These are phyloP conservation scores for Torymus aiolomorphi DNA, from an alignment of 2,888 invertebrate species.

Conservation along the genomic window DNA sequence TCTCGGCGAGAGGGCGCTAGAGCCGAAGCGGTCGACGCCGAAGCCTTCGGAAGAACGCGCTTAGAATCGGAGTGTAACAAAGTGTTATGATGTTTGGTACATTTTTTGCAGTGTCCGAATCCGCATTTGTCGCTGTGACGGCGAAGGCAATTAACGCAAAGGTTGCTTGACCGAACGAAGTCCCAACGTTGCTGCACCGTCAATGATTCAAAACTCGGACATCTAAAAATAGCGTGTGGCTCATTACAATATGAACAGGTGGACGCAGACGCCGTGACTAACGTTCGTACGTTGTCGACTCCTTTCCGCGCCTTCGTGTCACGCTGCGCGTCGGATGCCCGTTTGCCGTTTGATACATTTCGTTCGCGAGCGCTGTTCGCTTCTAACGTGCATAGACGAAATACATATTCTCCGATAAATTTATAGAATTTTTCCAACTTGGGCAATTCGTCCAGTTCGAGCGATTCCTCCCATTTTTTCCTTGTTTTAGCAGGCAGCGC, in stretches of 20 bases:
- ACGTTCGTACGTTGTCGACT: neutral
- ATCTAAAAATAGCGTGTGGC: neutral
- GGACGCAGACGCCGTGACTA: neutral
- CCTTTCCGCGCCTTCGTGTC: neutral
- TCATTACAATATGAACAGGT: neutral
- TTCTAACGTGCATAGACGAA: neutral
- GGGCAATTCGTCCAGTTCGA: neutral
- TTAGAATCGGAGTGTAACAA: neutral
- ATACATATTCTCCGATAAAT: neutral
- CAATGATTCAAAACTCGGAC: neutral
- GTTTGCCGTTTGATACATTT: neutral
- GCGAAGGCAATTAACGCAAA: neutral
- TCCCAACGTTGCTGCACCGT: neutral
- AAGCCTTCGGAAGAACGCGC: too few relatives aligned
- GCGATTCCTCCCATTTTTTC: neutral
- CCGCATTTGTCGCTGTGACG: neutral
- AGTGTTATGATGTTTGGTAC: neutral
- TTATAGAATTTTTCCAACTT: neutral
- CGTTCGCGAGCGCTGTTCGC: neutral
- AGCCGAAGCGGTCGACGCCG: too few relatives aligned
- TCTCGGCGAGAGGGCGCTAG: too few relatives aligned
- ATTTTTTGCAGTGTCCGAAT: neutral
- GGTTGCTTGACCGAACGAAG: neutral
- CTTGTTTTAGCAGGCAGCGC: neutral
- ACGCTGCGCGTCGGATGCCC: neutral